Evolutionary conservation across 2,888 invertebrate genomes (phyloP).

Genomic region (Rhamphomyia laevipes): DNA sequence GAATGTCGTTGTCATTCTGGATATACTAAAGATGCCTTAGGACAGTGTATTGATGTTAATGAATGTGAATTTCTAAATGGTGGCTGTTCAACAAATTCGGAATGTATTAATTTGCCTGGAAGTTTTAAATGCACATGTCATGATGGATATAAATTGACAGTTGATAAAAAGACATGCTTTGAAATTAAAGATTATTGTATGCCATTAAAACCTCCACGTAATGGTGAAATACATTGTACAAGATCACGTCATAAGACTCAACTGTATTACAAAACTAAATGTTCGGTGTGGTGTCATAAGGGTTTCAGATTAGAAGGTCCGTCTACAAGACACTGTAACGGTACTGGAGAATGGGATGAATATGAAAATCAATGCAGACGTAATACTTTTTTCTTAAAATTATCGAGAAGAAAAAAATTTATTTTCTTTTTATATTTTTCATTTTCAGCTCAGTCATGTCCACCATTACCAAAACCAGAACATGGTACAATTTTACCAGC

Average conservation of each 20-base stretch:
- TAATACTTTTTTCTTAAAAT: conserved; percentile 27
- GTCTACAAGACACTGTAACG: conserved; percentile 40
- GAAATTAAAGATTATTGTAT: conserved; percentile 29
- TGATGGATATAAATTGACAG: conserved; percentile 29
- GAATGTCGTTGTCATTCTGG: conserved; percentile 45
- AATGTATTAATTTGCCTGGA: conserved; percentile 40
- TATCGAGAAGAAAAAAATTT: no score
- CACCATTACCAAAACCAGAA: conserved; percentile 37
- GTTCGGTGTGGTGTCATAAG: conserved; percentile 30
- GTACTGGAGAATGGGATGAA: conserved; percentile 40
- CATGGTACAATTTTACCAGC: conserved; percentile 43
- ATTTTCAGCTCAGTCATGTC: conserved; percentile 38
- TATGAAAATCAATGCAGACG: conserved; percentile 42
- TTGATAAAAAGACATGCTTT: conserved; percentile 22
- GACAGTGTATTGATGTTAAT: conserved; percentile 42
- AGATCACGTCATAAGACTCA: conserved; percentile 32
- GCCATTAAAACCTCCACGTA: conserved; percentile 26
- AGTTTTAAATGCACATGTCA: conserved; percentile 42
- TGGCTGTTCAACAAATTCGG: conserved; percentile 26
- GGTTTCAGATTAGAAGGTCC: conserved; percentile 46
- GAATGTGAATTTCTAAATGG: conserved; percentile 40
- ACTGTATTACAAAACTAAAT: conserved; percentile 32
- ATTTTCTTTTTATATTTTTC: conserved; percentile 2
- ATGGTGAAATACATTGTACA: conserved; percentile 33
- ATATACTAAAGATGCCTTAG: conserved; percentile 38